These are phyloP conservation scores for Phyto melanocephala DNA, from an alignment of 2,888 invertebrate species.

Conservation along the genomic window DNA sequence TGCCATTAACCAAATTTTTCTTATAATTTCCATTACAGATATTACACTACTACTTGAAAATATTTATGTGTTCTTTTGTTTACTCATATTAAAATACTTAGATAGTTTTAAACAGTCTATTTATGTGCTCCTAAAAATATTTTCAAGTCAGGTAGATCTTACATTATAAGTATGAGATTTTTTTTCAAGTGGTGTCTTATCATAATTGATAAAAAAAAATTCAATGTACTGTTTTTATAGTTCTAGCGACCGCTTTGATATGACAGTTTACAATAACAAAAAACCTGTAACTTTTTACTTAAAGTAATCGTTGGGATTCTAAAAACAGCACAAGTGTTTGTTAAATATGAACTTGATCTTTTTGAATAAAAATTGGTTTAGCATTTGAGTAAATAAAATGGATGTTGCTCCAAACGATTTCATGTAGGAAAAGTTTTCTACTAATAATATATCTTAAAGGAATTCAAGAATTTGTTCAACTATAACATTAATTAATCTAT, in stretches of 20 bases:
- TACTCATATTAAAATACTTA: not conserved
- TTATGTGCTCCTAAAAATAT: not conserved
- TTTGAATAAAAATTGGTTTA: not conserved
- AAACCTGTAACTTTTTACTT: too few species aligned
- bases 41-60: slow-evolving; percentile 8
- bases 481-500: too few species aligned
- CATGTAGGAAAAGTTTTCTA: too few species aligned
- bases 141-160: slow-evolving; percentile 15
- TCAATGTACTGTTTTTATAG: too few species aligned
- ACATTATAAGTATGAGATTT: not conserved
- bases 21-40: not conserved
- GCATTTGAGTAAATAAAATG: too few species aligned
- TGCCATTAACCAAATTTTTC: not conserved
- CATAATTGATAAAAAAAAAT: slow-evolving; percentile 8
- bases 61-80: slow-evolving; percentile 23
- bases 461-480: too few species aligned
- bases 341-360: not conserved
- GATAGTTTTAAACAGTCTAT: not conserved
- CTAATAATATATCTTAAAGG: too few species aligned
- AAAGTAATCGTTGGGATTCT: too few species aligned
- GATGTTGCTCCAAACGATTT: too few species aligned
- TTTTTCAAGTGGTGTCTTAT: slow-evolving; percentile 3
- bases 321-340: slow-evolving; percentile 18
- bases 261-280: too few species aligned
- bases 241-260: too few species aligned